phyloP scores from a whole-genome alignment of 2,888 invertebrate species.

The Agonopterix subpropinquella region DNA sequence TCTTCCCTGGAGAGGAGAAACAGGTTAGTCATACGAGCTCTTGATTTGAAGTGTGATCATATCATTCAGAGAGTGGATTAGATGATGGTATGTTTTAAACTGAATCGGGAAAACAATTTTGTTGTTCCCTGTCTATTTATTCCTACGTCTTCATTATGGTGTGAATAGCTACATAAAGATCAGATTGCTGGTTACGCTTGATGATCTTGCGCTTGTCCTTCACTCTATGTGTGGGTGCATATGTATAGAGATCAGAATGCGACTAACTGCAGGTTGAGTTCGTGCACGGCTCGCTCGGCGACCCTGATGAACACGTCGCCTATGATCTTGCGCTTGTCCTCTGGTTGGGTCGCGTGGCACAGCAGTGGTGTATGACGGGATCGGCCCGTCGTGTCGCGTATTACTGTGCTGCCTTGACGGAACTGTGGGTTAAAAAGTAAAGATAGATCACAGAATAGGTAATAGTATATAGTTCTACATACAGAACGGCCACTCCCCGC shows the following conservation, averaged over 20 bases:
- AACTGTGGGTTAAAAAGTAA: slow-evolving; percentile 60
- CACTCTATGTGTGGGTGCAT: no score
- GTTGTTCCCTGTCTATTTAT: background rate
- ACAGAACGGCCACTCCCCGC: no score
- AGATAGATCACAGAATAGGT: no score
- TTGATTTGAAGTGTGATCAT: no score
- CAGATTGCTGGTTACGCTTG: background rate
- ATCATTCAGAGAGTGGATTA: no score
- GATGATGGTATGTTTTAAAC: no score
- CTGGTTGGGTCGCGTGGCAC: slow-evolving; percentile 92
- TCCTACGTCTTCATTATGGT: background rate
- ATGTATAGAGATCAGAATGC: background rate
- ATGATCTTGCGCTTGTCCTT: no score
- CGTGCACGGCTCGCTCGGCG: slow-evolving; percentile 91
- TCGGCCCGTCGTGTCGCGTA: slow-evolving; percentile 76
- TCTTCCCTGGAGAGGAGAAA: slow-evolving; percentile 77
- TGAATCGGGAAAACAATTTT: background rate
- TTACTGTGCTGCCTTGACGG: slow-evolving; percentile 87
- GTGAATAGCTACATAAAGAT: background rate
- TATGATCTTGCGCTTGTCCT: slow-evolving; percentile 98
- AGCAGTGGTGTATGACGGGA: slow-evolving; percentile 85
- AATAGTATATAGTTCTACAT: no score
- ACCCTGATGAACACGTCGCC: slow-evolving; percentile 98
- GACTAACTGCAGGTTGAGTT: slow-evolving; percentile 84
- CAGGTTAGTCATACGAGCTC: background rate